These are phyloP conservation scores for Trachops cirrhosus DNA, from an alignment of 2,797 vertebrate genomes.

Conservation along the genomic window DNA sequence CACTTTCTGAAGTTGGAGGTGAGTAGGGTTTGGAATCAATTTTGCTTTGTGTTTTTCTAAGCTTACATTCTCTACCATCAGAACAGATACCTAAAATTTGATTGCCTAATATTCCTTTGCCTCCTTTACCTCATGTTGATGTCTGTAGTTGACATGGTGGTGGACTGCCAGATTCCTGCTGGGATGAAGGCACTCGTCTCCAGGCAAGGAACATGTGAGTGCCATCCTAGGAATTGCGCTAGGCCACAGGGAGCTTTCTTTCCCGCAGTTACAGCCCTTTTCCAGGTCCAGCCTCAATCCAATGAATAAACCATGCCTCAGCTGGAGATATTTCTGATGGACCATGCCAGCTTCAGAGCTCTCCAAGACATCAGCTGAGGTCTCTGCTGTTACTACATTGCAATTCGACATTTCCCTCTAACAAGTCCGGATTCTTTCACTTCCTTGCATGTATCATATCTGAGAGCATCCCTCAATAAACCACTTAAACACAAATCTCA, in stretches of 20 bases:
- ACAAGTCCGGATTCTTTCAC: neutral
- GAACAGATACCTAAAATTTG: neutral
- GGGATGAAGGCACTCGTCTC: neutral
- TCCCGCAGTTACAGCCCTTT: neutral
- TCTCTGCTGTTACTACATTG: neutral
- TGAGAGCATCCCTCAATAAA: neutral
- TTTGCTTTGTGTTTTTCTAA: neutral
- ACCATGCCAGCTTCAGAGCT: neutral
- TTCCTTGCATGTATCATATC: neutral
- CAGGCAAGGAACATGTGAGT: neutral
- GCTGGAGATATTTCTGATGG: neutral
- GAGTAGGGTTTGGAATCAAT: neutral
- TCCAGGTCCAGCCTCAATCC: neutral
- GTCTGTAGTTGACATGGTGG: neutral
- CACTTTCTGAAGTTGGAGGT: neutral
- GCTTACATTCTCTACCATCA: neutral
- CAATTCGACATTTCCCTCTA: neutral
- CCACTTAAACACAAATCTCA: neutral
- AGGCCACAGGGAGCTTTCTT: neutral
- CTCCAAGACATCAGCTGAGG: neutral
- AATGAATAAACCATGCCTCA: neutral
- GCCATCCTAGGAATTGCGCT: neutral
- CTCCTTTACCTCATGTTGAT: neutral
- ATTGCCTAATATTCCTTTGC: neutral
- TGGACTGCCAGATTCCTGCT: neutral